Conservation (phyloP, 2,888 invertebrate genomes). For the Neoitamus cyanurus region DNA sequence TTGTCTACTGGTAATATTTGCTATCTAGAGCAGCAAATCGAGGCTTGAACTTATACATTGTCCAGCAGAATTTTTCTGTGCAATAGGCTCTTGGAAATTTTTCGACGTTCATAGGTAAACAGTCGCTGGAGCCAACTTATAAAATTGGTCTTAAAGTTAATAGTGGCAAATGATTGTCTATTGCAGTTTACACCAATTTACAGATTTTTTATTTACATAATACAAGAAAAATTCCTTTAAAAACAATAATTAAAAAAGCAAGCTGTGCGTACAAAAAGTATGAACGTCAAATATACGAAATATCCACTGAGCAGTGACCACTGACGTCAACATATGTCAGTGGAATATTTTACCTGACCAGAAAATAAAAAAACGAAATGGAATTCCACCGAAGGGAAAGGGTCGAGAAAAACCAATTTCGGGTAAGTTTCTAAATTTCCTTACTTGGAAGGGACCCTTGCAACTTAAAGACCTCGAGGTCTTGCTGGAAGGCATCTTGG, state of each 20-base stretch:
- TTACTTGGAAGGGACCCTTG: slow-evolving; percentile 73
- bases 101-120: too few relatives aligned
- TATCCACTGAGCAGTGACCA: too few relatives aligned
- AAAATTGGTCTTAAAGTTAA: too few relatives aligned
- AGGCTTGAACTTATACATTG: too few relatives aligned
- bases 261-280: not conserved
- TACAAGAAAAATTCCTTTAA: not conserved
- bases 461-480: slow-evolving; percentile 73
- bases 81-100: too few relatives aligned
- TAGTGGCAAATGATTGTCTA: too few relatives aligned
- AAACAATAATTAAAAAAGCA: not conserved
- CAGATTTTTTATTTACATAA: too few relatives aligned
- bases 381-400: not conserved
- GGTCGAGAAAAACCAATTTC: not conserved
- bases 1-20: too few relatives aligned
- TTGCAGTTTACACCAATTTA: too few relatives aligned
- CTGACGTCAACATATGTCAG: not conserved
- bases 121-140: too few relatives aligned
- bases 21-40: too few relatives aligned
- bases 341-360: not conserved
- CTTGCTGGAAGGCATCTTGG: slow-evolving; percentile 76
- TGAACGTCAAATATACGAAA: not conserved
- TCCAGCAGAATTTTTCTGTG: too few relatives aligned
- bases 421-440: slow-evolving; percentile 49
- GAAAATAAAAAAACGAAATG: not conserved